phyloP scores from a whole-genome alignment of 23 tunicate species.

The Clavelina lepadiformis region DNA sequence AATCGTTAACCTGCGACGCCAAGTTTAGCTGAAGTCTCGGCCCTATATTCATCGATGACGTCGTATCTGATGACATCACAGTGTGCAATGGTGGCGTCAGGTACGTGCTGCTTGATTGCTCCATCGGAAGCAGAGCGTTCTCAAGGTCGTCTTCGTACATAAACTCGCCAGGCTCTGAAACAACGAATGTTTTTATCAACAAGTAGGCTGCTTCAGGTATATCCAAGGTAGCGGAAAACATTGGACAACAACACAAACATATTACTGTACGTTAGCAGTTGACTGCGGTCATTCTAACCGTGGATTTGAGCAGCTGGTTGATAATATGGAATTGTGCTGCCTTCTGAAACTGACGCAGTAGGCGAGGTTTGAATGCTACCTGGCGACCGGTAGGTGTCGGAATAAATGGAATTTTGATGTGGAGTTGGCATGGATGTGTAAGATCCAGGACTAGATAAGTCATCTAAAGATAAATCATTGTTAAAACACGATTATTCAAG shows the following conservation, averaged over 20 bases:
- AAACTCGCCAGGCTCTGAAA: slow-evolving; percentile 9
- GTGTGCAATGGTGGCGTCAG: slow-evolving; percentile 24
- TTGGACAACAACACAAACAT: no score
- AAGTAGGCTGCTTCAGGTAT: neutral
- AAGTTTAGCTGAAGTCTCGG: slow-evolving; percentile 1
- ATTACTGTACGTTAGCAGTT: no score
- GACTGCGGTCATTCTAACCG: no score
- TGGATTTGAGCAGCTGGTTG: slow-evolving; percentile 33
- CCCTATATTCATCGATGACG: slow-evolving; percentile 8
- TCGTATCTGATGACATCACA: slow-evolving; percentile 13
- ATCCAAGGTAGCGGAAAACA: no score
- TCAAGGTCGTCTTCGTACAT: slow-evolving; percentile 33
- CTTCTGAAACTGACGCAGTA: slow-evolving; percentile 38
- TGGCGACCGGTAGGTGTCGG: slow-evolving; percentile 73
- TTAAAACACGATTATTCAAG: neutral
- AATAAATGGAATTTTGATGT: slow-evolving; percentile 44
- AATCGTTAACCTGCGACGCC: slow-evolving; percentile 1
- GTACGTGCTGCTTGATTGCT: slow-evolving; percentile 6
- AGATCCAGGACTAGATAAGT: slow-evolving; percentile 86
- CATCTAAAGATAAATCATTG: slow-evolving; percentile 12
- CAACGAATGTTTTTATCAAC: neutral
- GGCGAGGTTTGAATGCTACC: slow-evolving; percentile 72
- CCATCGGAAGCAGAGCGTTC: neutral
- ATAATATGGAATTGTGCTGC: slow-evolving; percentile 8
- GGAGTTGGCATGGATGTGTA: slow-evolving; percentile 83